Base-by-base conservation (phyloP, 64 coral and sea anemone genomes). In the Orbicella faveolata region DNA sequence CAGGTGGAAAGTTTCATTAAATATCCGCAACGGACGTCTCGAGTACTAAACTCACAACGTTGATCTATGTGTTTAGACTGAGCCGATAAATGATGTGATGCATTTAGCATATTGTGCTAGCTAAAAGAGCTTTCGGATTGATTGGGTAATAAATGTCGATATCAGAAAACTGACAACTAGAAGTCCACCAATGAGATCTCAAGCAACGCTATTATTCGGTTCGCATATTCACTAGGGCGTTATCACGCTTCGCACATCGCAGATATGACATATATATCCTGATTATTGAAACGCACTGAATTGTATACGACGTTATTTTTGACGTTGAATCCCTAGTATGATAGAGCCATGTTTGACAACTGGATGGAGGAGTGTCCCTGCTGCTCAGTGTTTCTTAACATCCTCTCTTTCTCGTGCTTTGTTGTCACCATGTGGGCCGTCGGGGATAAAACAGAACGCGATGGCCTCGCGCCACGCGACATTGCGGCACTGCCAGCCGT, bases 331-430 rank as follows among this genome's bases (percentile, higher is more conserved):
- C 11, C 15, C 55, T 59, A 59, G 55, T 14, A 59, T 59, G 11
- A 9, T 57, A 44, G 19, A 41, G 75, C 25, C 34, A 93, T 93
- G 92, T 89, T 87, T 59, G 92, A 93, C 23, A 87, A 93, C 54
- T 93, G 92, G 92, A 89, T 88, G 87, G 74, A 76, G 3, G 92
- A 93, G 75, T 93, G 92, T 64, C 92, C 92, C 21, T 83, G 77
- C 34, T 93, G 92, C 23, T 93, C 92, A 25, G 25, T 93, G 8
- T 64, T 88, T 23, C 75, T 93, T 53, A 93, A 93, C 87, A 39
- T 93, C n/a, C 69, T 85, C 33, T 54, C 84, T 6, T 52, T 52
- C n/a, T 25, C 83, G 35, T 82, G 70, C 36, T 75, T 93, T 19
- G 13, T 89, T 23, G 15, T 84, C 57, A 93, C 84, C 21, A 17